Conservation (phyloP, 1,140 invertebrate genomes). For the Drosophila asahinai region DNA sequence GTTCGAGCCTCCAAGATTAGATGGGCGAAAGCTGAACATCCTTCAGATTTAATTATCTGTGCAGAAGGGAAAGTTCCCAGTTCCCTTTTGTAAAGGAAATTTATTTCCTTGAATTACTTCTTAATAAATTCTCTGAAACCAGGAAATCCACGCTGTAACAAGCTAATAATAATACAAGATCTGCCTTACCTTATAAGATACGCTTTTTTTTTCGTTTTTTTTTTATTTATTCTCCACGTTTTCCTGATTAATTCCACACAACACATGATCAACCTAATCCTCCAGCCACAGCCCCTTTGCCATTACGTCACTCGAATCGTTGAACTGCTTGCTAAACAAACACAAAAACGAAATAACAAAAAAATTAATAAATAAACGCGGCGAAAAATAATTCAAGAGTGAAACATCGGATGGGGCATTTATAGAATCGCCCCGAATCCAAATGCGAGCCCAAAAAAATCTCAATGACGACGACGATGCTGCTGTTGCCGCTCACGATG, state of each 20-base stretch:
- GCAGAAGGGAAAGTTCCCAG: not conserved
- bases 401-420: conserved; percentile 64
- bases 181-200: conserved; percentile 10
- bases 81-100: too few relatives aligned
- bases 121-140: not conserved
- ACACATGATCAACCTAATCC: conserved; percentile 20
- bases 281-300: conserved; percentile 40
- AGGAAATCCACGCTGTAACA: not conserved
- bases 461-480: conserved; percentile 36
- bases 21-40: conserved; percentile 13
- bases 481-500: conserved; percentile 32
- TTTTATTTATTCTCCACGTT: not conserved
- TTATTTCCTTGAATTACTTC: not conserved
- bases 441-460: conserved; percentile 27
- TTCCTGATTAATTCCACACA: conserved; percentile 19
- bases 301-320: conserved; percentile 62
- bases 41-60: conserved; percentile 27
- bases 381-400: conserved; percentile 39
- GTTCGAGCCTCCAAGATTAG: conserved; percentile 16
- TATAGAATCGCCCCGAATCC: conserved; percentile 47
- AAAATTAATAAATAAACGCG: conserved; percentile 40
- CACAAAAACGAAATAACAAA: conserved; percentile 10
- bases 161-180: not conserved
- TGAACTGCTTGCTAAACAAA: conserved; percentile 33
- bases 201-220: not conserved